Percentiles rank a stretch among this genome's conserved stretches.
phyloP scores from a whole-genome alignment of 1,140 invertebrate species.

The Platorchestia sp. region DNA sequence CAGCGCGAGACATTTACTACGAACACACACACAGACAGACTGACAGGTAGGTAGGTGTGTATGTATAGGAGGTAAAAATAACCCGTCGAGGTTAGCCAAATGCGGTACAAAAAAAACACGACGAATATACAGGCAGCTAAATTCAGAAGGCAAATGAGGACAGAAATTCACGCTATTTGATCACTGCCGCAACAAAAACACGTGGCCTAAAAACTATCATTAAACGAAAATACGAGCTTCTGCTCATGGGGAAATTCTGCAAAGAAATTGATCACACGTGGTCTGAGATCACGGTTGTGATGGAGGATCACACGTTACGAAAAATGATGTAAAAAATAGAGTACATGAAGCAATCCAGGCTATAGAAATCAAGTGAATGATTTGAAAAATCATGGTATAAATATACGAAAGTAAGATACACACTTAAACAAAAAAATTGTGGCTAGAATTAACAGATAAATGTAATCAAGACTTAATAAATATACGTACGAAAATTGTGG shows the following conservation, averaged over 20 bases:
- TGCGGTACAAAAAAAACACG: background rate
- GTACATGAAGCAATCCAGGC: too few relatives aligned
- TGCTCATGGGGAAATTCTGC: background rate
- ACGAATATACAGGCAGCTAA: background rate
- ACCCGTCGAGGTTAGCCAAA: background rate
- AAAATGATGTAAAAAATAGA: too few relatives aligned
- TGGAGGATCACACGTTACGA: too few relatives aligned
- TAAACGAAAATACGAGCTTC: background rate
- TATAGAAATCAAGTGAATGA: too few relatives aligned
- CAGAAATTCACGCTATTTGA: background rate
- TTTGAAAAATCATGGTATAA: too few relatives aligned
- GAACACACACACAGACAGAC: background rate
- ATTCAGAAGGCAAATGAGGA: background rate
- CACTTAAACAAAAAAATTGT: too few relatives aligned
- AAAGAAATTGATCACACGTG: too few relatives aligned
- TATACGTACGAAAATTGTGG: too few relatives aligned
- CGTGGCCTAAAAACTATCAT: background rate
- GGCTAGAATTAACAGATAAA: too few relatives aligned
- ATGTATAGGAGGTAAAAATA: background rate
- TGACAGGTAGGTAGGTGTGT: background rate
- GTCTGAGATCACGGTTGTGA: too few relatives aligned
- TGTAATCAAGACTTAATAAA: too few relatives aligned
- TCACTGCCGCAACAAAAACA: background rate
- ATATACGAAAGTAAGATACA: too few relatives aligned
- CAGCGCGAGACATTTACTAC: background rate